Conservation (phyloP, 2,797 vertebrate species). For the Gadopsis bispinosus region DNA sequence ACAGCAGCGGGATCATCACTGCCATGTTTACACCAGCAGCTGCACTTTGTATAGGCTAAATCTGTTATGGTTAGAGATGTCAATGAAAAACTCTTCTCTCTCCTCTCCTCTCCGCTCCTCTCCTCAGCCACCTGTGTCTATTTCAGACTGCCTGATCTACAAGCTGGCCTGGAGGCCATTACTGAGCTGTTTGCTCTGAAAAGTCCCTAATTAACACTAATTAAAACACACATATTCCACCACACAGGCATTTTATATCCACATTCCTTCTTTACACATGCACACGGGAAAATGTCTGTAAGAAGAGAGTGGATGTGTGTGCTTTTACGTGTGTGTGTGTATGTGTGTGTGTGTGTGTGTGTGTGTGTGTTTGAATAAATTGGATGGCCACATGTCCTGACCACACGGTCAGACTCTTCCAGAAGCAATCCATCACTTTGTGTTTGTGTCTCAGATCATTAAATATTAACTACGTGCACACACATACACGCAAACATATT, state of each 20-base stretch:
- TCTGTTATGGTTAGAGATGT: slow-evolving; percentile 62
- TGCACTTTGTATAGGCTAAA: slow-evolving; percentile 51
- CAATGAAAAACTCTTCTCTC: slow-evolving; percentile 32
- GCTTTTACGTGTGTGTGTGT: slow-evolving; percentile 9
- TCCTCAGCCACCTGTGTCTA: slow-evolving; percentile 67
- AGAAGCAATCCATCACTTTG: slow-evolving; percentile 64
- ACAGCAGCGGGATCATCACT: slow-evolving; percentile 56
- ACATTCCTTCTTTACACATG: slow-evolving; percentile 45
- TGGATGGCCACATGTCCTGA: slow-evolving; percentile 59
- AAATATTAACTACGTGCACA: slow-evolving; percentile 54
- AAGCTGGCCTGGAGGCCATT: slow-evolving; percentile 65
- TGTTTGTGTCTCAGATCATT: slow-evolving; percentile 71
- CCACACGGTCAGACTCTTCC: slow-evolving; percentile 63
- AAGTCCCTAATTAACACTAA: slow-evolving; percentile 76
- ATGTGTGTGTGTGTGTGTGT: slow-evolving; percentile 25
- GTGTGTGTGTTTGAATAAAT: slow-evolving; percentile 46
- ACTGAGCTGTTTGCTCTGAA: slow-evolving; percentile 67
- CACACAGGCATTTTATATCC: slow-evolving; percentile 52
- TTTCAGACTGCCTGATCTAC: slow-evolving; percentile 45
- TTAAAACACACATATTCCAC: slow-evolving; percentile 76
- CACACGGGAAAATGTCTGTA: slow-evolving; percentile 24
- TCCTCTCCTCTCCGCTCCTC: slow-evolving; percentile 10
- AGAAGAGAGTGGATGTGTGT: slow-evolving; percentile 23
- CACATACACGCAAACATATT: slow-evolving; percentile 12
- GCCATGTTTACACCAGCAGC: slow-evolving; percentile 72